Conservation (phyloP, 2,113 vertebrate genomes). For the Condylura cristata region DNA sequence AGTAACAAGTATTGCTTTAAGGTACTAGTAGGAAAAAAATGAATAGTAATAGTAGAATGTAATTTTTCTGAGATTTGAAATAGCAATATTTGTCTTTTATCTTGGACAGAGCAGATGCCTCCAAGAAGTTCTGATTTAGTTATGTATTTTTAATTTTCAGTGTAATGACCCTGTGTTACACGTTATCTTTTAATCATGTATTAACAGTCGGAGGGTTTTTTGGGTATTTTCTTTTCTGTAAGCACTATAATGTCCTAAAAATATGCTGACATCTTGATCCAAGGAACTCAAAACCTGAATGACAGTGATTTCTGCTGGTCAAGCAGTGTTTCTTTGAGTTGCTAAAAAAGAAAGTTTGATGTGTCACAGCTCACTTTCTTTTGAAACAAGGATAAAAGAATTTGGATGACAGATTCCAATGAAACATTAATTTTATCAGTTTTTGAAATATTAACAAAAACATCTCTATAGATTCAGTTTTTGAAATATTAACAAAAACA, state of each 20-base stretch:
- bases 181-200: not conserved
- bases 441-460: not conserved
- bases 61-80: not conserved
- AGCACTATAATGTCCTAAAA: not conserved
- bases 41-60: not conserved
- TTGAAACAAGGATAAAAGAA: not conserved
- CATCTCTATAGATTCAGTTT: not conserved
- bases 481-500: not conserved
- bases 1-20: not conserved
- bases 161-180: not conserved
- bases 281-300: not conserved
- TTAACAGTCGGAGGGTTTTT: not conserved
- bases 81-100: not conserved
- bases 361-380: not conserved
- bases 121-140: not conserved
- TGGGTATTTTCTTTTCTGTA: not conserved
- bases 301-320: not conserved
- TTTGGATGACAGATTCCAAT: not conserved
- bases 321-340: not conserved
- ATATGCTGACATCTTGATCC: not conserved
- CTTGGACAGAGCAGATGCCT: not conserved
- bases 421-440: not conserved
- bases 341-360: not conserved
- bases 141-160: not conserved
- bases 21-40: not conserved